Base-by-base conservation (phyloP, 92 coral and sea anemone genomes). In the Muricea muricata region DNA sequence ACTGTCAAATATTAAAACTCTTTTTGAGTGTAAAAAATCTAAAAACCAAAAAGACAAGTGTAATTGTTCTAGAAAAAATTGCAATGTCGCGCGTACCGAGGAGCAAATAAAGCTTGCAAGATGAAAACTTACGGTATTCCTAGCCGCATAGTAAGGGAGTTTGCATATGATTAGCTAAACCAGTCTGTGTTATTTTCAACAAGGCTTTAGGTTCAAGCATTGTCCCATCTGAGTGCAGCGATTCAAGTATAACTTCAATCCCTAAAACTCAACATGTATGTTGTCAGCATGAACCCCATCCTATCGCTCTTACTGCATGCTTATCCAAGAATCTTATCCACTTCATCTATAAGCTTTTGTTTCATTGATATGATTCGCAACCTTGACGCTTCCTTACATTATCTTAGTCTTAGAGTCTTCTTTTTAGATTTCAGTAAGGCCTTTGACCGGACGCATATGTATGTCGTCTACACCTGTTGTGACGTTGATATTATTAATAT, bases 111-210 rank as follows among this genome's bases (percentile, higher is more conserved):
- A n/a, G n/a, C n/a, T n/a, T n/a, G n/a, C n/a, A n/a, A n/a, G n/a
- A n/a, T n/a, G n/a, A n/a, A n/a, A n/a, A n/a, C n/a, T n/a, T n/a
- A 65, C 39, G 72, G 72, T 57, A 58, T 79, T 54, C 73, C 84
- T 4, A 24, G 18, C 26, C 60, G 72, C 47, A 32, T 79, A 32
- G 17, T 79, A 7, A 79, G 60, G 35, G 84, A 79, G 73, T 60
- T 79, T 79, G 84, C 84, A 30, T 79, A 54, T 41, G 84, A 79
- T 47, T 79, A 40, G 84, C 84, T 29, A 50, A 29, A 14, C 84
- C 73, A 32, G 65, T 81, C 12, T 25, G 42, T 46, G 17, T 1
- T 7, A 81, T 65, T 21, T 81, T 39, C 29, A 81, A 81, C 71
- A 41, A 48, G 41, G 66, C 78, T 13, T 37, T 81, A 25, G 31